Evolutionary conservation across 2,888 invertebrate species (phyloP), one percentile per base, ranked within the genome.

Genomic region (Thymelicus acteon): DNA sequence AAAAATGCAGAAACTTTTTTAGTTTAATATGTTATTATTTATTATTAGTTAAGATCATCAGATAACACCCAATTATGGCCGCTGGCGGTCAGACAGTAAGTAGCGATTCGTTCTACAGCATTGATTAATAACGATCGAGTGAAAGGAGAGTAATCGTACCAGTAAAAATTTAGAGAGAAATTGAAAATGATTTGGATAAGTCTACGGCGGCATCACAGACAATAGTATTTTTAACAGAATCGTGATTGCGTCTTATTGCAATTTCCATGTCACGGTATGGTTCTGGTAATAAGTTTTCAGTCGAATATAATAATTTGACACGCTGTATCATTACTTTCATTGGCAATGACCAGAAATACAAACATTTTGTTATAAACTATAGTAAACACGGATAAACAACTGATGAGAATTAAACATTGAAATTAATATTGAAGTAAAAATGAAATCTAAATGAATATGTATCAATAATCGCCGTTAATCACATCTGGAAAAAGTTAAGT

Each of bases 31-130:
- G n/a, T 58, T 37, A 31, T 12, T 31, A 58, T 13, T 5, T 19
- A 57, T 19, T 15, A 60, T 13, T 37, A 49, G 37, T 49, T 12
- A 6, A 64, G 40, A 64, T 54, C 19, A 44, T 39, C 13, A 44
- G 44, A 57, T 57, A 57, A 57, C 49, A 7, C 6, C 37, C n/a
- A 12, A 57, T 65, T 52, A 75, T 67, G 84, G 65, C 60, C 13
- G 67, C 49, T 71, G 49, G 66, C 19, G 19, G 19, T 19, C 49
- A 19, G 49, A 67, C 75, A 72, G 70, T 75, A 72, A 74, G 72
- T 75, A 77, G 78, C 76, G 77, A 78, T 78, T 78, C 74, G 78
- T 77, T 77, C 73, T 78, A 73, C 69, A 61, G 76, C 78, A 77
- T 78, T 74, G 75, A 80, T 80, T 78, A 76, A 76, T 24, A 75